Evolutionary conservation across 2,797 vertebrate species (phyloP), one percentile per base, ranked within the genome.

Genomic region (Gouania willdenowi): DNA sequence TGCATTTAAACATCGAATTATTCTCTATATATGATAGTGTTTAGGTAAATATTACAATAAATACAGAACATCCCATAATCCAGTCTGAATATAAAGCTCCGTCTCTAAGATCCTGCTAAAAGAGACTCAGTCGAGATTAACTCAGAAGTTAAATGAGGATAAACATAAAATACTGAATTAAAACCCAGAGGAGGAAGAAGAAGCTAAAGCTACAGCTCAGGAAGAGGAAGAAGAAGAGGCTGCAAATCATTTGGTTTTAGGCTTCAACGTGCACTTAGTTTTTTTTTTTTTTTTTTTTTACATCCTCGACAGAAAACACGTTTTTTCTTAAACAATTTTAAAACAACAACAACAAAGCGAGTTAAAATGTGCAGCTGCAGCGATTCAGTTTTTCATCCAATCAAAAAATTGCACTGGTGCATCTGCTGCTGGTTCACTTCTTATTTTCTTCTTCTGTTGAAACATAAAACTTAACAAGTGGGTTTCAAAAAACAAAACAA

Each of bases 1-100:
- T 87, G 91, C 86, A 86, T 91, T 92, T 91, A 81, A 92, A 93
- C 90, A 91, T 85, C 81, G 88, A 84, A 86, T 87, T 41, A 60
- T 80, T 86, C 75, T 81, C 86, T 85, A 81, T 83, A 71, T 85
- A 65, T 66, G 82, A 88, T 87, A 83, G 73, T 84, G 68, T 91
- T 89, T 85, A 89, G 87, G 89, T 89, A 89, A 92, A 87, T 91
- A 91, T 91, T 87, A 92, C 90, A 97, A 97, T 97, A 97, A 96
- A 97, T 96, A 95, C 87, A 89, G 86, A 82, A 82, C 82, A 85
- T 82, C 89, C 69, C 81, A 73, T 63, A 82, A 50, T 66, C 83
- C 77, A 67, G 77, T 71, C 79, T 63, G 62, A 57, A 74, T 50
- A 57, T 16, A 53, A 41, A 73, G 61, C 69, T 66, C 45, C 24